phyloP scores from a whole-genome alignment of 2,113 vertebrate species.

The Pavo muticus region DNA sequence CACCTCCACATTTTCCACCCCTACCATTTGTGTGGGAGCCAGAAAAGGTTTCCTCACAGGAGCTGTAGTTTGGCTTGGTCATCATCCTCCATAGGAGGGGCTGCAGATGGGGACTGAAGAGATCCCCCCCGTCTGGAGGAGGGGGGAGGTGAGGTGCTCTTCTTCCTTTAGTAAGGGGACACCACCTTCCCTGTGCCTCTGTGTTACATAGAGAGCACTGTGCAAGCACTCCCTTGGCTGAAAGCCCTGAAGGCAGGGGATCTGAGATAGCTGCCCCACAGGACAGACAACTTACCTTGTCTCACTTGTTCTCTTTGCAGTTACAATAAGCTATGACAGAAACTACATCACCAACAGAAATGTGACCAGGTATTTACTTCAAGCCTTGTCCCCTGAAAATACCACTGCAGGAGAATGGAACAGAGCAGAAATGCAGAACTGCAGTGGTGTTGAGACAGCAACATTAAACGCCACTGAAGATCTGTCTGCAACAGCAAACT shows the following conservation, averaged over 20 bases:
- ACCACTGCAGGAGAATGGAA: not conserved
- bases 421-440: rapidly evolving
- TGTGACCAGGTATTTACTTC: not conserved
- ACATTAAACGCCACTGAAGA: rapidly evolving
- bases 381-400: not conserved
- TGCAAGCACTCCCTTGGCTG: not conserved
- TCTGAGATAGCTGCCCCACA: not conserved
- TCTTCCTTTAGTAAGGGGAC: not conserved
- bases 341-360: not conserved
- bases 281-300: not conserved
- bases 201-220: not conserved
- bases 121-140: not conserved
- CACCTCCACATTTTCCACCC: not conserved
- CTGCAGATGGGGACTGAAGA: not conserved
- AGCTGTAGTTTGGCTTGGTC: not conserved
- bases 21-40: not conserved
- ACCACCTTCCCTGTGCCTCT: rapidly evolving
- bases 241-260: rapidly evolving
- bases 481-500: rapidly evolving
- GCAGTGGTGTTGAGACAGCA: not conserved
- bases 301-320: conserved; percentile 1
- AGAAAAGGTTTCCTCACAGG: not conserved
- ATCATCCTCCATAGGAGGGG: not conserved
- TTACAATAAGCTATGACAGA: not conserved
- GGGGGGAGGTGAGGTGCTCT: not conserved